Evolutionary conservation across 2,797 vertebrate species (phyloP).

Genomic region (Presbytis comata): DNA sequence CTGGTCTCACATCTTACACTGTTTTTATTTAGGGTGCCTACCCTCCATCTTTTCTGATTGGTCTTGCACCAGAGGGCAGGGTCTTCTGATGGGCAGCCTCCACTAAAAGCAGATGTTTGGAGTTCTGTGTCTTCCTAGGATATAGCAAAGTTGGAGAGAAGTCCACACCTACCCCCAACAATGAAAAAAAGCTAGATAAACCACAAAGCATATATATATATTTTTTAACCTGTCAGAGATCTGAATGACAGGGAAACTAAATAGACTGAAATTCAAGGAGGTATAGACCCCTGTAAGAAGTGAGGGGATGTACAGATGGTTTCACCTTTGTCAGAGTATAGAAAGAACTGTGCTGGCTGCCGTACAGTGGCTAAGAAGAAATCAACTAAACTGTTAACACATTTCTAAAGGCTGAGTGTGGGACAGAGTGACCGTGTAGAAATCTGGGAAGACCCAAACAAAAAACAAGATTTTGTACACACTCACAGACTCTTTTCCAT

Average conservation of each 20-base stretch:
- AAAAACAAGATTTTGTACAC: not conserved
- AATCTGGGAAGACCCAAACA: not conserved
- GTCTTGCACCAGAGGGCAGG: not conserved
- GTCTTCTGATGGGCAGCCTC: not conserved
- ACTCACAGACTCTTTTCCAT: not conserved
- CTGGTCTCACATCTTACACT: not conserved
- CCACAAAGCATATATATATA: not conserved
- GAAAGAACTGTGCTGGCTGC: not conserved
- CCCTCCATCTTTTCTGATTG: not conserved
- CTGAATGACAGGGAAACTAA: not conserved
- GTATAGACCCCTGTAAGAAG: not conserved
- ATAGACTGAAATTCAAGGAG: not conserved
- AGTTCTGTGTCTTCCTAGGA: not conserved
- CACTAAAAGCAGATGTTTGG: not conserved
- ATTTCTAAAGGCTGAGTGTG: not conserved
- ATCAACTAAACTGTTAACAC: not conserved
- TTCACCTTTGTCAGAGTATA: not conserved
- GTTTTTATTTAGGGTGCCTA: not conserved
- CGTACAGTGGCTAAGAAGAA: not conserved
- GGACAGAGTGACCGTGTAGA: not conserved
- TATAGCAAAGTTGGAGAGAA: not conserved
- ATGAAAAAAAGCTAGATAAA: not conserved
- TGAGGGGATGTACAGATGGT: not conserved
- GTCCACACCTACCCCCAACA: not conserved
- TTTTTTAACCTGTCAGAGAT: not conserved